Base-by-base conservation (phyloP, 2,113 vertebrate genomes). In the Bettongia penicillata region DNA sequence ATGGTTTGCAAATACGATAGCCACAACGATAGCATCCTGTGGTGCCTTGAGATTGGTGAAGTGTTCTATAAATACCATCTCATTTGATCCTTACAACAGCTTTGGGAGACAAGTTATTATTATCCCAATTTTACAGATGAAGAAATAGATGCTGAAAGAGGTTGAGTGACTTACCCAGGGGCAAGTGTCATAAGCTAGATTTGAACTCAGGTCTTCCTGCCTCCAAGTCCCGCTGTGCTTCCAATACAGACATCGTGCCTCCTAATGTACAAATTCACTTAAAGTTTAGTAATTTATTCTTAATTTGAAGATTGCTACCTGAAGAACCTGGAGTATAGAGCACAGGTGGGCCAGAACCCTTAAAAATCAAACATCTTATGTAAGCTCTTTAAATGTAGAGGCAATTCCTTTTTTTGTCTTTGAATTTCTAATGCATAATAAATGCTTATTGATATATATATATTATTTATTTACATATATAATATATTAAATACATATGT, bases 331-430 rank as follows among this genome's bases (percentile, higher is more conserved):
- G 48, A 89, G 22, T 94, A 49, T 19, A 24, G 22, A 93, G 91
- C 50, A 94, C 93, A 28, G 19, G 52, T 94, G 68, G 26, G 5
- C 16, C 77, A 84, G 52, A 77, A 24, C 16, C n/a, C 31, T 77
- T 77, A 37, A 91, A 94, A 94, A 95, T 94, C 90, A 95, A 91
- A 52, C 6, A 22, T 16, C 6, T 77, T 77, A 77, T 19, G 16
- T 43, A 77, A 43, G 16, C 68, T n/a, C 68, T 8, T 77, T 43
- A 43, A 77, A n/a, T 68, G 31, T 43, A 77, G 31, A 37, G 25
- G 16, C 6, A 43, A n/a, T 77, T 77, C 57, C 37, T 77, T 77
- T n/a, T 0, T 68, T 68, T n/a, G 68, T n/a, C 37, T 22, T 22
- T 77, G 68, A 43, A 43, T 77, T 77, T 77, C 16, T n/a, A 43